Evolutionary conservation across 2,113 vertebrate species (phyloP), one percentile per base, ranked within the genome.

Genomic region (Leucosticte australis): DNA sequence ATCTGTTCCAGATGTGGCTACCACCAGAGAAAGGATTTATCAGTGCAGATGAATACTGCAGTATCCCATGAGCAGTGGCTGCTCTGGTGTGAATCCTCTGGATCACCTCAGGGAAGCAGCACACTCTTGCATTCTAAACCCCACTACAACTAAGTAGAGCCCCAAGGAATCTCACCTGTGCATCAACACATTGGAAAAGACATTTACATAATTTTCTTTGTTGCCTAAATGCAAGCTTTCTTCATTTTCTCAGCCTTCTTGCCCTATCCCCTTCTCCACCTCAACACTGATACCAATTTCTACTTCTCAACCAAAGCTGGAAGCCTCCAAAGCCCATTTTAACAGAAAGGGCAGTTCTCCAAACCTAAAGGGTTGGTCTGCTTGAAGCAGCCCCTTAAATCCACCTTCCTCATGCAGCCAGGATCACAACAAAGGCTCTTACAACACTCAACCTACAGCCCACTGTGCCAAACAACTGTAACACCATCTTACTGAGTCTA

Each of bases 351-450:
- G 21, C 22, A 78, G 26, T 19, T 64, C 20, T 23, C 35, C 13
- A 69, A 27, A 63, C 8, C 2, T 39, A 0, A 71, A 41, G 7
- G 0, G 2, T 15, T 49, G 17, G 5, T 47, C 15, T 33, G 76
- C 26, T 52, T 87, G 30, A 68, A 76, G 44, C 1, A 33, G 33
- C 11, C 13, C 16, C 24, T 77, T 52, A n/a, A 73, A 53, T 42
- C 55, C 55, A 41, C 46, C 17, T 52, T 79, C 33, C 31, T 37
- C 20, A 4, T 23, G 23, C 14, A 26, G 53, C 65, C 63, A 95
- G 59, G 20, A 76, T 33, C 21, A 49, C 46, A 87, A 22, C 9
- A 88, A 57, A 83, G 20, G 15, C 11, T 83, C 37, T 50, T 57
- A 7, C 3, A 65, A 15, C 35, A 35, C 24, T 50, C 47, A 77